Percentiles rank a stretch among this genome's conserved stretches.
phyloP scores from a whole-genome alignment of 2,888 invertebrate species.

The Blera fallax region DNA sequence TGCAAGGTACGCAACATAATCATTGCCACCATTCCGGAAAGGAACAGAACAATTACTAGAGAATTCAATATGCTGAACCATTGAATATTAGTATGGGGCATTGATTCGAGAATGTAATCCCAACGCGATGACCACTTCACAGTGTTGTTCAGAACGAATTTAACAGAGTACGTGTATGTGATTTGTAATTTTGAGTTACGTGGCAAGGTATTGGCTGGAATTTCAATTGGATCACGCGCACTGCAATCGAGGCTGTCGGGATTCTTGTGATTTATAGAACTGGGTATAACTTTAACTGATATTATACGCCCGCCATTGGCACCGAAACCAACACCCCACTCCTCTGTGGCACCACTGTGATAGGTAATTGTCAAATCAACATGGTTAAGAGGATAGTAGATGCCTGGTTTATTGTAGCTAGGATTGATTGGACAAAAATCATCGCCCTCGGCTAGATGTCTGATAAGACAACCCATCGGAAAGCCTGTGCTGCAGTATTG shows the following conservation, averaged over 20 bases:
- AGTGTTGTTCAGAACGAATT: conserved; percentile 89
- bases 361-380: conserved; percentile 96
- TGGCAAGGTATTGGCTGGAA: conserved; percentile 84
- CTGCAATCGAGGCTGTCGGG: conserved; percentile 82
- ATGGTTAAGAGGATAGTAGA: conserved; percentile 97
- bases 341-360: conserved; percentile 93
- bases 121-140: conserved; percentile 99
- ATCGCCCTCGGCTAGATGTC: conserved; percentile 81
- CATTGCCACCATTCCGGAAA: conserved; percentile 99
- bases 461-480: conserved; percentile 97
- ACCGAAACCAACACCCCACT: conserved; percentile 91
- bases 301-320: conserved; percentile 94
- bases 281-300: conserved; percentile 87
- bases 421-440: conserved; percentile 85
- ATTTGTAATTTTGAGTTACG: conserved; percentile 84
- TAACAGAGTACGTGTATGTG: conserved; percentile 93
- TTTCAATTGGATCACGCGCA: conserved; percentile 86
- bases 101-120: conserved; percentile 99
- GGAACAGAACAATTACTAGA: conserved; percentile 96
- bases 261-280: conserved; percentile 84
- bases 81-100: conserved; percentile 99
- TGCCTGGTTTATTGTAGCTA: conserved; percentile 85
- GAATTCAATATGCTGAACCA: conserved; percentile 99
- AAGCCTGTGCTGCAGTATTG: conserved; percentile 97
- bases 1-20: conserved; percentile 97